Evolutionary conservation across 2,888 invertebrate genomes (phyloP), one percentile per base, ranked within the genome.

Genomic region (Epirrhoe tristata): DNA sequence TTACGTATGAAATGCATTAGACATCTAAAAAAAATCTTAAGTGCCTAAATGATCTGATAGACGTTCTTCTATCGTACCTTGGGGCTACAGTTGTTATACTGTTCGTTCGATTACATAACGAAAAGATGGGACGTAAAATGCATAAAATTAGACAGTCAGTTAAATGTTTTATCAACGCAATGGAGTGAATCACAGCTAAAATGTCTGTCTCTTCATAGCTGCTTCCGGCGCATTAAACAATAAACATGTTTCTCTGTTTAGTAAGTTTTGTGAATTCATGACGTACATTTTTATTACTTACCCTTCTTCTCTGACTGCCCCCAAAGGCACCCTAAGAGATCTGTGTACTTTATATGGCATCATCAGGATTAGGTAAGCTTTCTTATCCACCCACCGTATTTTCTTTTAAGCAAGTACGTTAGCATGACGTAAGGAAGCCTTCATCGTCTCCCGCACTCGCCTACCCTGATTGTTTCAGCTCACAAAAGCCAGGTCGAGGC

Each of bases 391-490:
- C 36, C 36, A 36, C 8, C 8, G 1, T 8, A 36, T 36, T 36
- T 6, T 39, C 10, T 10, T 39, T 8, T 8, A 39, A 10, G 12
- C 7, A 3, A 10, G 12, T 12, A 12, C 39, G 12, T 43, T 32
- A 51, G 62, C 16, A 51, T 67, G 67, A 67, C 63, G 67, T 59
- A 59, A 39, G 63, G 34, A 34, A 59, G 48, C 51, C 31, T 7
- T 17, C 51, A 17, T 12, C 5, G 16, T 32, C 58, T 62, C 54
- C 43, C 12, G 34, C 62, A 32, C 66, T 17, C 57, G 10, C 58
- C 43, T 36, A 48, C 34, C 63, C 52, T 63, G 69, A 66, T 71
- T 73, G 69, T 71, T 59, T 61, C 63, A 58, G 67, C 59, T 50
- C 52, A 65, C 65, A 59, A 69, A 61, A 63, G 67, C 12, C 54